Evolutionary conservation across 1,140 invertebrate genomes (phyloP), one percentile per base, ranked within the genome.

Genomic region (Lordiphosa collinella): DNA sequence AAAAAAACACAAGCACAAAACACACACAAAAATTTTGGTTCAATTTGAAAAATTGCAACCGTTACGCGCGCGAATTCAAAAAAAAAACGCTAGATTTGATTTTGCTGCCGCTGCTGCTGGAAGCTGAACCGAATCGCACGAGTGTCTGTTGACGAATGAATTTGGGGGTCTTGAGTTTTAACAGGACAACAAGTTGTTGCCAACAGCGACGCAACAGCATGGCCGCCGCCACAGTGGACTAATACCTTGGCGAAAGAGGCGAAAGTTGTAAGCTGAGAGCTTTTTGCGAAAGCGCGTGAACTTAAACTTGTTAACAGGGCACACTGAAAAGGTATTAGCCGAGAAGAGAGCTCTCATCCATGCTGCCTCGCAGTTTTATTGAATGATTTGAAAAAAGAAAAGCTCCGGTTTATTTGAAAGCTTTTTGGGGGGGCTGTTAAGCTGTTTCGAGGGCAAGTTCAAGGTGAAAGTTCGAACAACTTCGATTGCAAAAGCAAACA

Each of bases 141-240:
- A 73, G 59, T 59, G 68, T 79, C 63, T 79, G 64, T 79, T 69
- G 74, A 79, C 68, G 74, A 78, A 78, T 78, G 74, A 44, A 29
- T 35, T 36, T 59, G 14, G 44, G 4, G 13, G 22, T 29, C 41
- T 25, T 37, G 13, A 7, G 16, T 32, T 34, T 47, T 34, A 57
- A 47, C 62, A 55, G 53, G 41, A 67, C 67, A 78, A 78, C 73
- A 78, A 71, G 73, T 78, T 71, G 67, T 44, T 61, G 40, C 29
- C 10, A 50, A 56, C 63, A 65, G 37, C 8, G 2, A 22, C 13
- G 8, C 59, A 63, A 44, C 32, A 44, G 9, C 8, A 10, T n/a
- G 13, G 44, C 48, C 48, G 63, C 60, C 59, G 52, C 10, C 6
- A 3, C 0, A 4, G 4, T 4, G 18, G 4, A 18, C 2, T 2